phyloP scores from a whole-genome alignment of 2,113 vertebrate species.

The Meriones unguiculatus region DNA sequence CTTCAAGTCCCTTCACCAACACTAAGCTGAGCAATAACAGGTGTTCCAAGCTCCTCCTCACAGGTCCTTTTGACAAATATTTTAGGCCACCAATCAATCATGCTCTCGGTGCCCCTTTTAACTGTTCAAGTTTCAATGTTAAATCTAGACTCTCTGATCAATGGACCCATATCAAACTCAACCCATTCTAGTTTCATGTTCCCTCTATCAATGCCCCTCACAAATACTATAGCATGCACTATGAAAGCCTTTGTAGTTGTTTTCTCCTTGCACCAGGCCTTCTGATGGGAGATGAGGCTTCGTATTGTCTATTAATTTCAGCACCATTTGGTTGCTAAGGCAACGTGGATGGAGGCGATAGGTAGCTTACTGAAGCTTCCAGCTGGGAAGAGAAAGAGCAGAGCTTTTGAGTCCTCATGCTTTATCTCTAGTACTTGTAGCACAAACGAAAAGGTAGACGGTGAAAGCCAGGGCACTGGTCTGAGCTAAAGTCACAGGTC shows the following conservation, averaged over 20 bases:
- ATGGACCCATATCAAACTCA: background rate
- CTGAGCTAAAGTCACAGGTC: background rate
- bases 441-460: background rate
- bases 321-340: background rate
- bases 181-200: background rate
- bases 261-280: background rate
- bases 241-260: background rate
- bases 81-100: background rate
- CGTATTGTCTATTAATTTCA: background rate
- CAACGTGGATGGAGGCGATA: background rate
- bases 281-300: background rate
- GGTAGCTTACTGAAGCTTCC: background rate
- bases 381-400: background rate
- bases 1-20: background rate
- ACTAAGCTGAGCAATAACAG: background rate
- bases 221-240: background rate
- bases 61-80: background rate
- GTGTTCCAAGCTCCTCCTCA: background rate
- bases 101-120: background rate
- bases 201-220: background rate
- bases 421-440: no score
- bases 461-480: background rate
- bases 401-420: background rate
- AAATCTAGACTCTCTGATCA: background rate
- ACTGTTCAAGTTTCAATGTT: no score